Percentiles rank a stretch among this genome's conserved stretches.
These are phyloP conservation scores for Anolis carolinensis DNA, from an alignment of 2,113 vertebrate genomes.

Conservation along the genomic window DNA sequence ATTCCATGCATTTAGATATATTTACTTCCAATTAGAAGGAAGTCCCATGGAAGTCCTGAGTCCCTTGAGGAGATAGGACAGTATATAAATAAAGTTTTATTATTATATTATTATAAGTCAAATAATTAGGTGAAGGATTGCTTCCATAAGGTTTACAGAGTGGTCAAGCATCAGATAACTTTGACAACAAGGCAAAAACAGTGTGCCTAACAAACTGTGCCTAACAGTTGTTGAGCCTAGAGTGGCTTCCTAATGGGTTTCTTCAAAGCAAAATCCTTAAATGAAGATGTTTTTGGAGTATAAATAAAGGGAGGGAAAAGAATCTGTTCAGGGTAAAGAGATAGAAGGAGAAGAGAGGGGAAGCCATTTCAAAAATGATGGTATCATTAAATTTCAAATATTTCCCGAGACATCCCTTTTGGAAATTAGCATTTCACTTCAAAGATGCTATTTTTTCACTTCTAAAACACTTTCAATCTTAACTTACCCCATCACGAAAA, in stretches of 20 bases:
- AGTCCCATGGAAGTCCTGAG: too few relatives aligned
- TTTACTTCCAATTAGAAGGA: too few relatives aligned
- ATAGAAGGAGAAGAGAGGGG: background rate
- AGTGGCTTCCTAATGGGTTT: background rate
- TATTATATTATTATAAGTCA: too few relatives aligned
- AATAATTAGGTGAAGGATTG: background rate
- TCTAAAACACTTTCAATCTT: background rate
- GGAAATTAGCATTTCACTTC: background rate
- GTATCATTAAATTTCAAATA: background rate
- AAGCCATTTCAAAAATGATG: background rate
- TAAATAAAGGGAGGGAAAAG: rapidly evolving
- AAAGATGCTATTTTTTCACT: background rate
- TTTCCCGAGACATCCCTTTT: slow-evolving; percentile 5
- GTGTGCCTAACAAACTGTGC: background rate
- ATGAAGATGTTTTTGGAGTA: background rate
- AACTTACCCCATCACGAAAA: background rate
- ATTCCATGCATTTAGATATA: background rate
- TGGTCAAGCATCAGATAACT: background rate
- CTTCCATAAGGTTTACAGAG: background rate
- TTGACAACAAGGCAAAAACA: background rate
- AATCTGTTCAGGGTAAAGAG: rapidly evolving
- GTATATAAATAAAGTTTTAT: background rate
- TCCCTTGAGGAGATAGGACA: too few relatives aligned
- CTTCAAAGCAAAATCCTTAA: background rate
- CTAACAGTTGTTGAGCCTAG: background rate